Evolutionary conservation across 2,113 vertebrate species (phyloP), one percentile per base, ranked within the genome.

Genomic region (Marmota monax): DNA sequence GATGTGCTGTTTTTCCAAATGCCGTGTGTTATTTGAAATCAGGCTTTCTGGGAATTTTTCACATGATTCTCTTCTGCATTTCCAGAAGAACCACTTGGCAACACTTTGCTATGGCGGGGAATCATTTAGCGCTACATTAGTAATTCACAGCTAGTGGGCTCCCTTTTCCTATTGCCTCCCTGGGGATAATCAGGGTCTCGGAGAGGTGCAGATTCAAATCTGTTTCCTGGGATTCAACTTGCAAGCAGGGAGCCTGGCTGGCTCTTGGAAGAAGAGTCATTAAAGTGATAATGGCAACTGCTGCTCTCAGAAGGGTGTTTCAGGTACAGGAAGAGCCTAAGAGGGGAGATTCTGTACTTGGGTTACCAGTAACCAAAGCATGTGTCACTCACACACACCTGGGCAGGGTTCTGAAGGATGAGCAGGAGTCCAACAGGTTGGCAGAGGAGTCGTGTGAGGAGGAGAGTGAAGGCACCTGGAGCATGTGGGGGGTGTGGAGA

Each of bases 401-500:
- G 17, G 56, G 23, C 2, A 77, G 51, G 56, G 53, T 63, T 90
- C 45, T 48, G 45, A 84, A 58, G 48, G n/a, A 3, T 23, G n/a
- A 73, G 9, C 14, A 88, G 87, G 80, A 51, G 83, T 92, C 88
- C 7, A 5, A 39, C 23, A 42, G 53, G 39, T 27, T 39, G 58
- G 58, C 29, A 32, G 61, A 16, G 34, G 0, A 25, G 45, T 16
- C 16, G 5, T 27, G 3, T 13, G 7, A 2, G 27, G 18, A 84
- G 2, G 27, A 72, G 27, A 58, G 20, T 2, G 7, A 0, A n/a
- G 25, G 34, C 4, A 0, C 0, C 0, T 13, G 11, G 10, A n/a
- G 5, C 17, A 1, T 2, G 61, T 11, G 61, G 56, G 56, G 18
- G 4, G 53, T 2, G 61, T 25, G 22, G 53, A 16, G 4, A 18